Conservation (phyloP, 2,113 vertebrate species). For the Rhizomys pruinosus region DNA sequence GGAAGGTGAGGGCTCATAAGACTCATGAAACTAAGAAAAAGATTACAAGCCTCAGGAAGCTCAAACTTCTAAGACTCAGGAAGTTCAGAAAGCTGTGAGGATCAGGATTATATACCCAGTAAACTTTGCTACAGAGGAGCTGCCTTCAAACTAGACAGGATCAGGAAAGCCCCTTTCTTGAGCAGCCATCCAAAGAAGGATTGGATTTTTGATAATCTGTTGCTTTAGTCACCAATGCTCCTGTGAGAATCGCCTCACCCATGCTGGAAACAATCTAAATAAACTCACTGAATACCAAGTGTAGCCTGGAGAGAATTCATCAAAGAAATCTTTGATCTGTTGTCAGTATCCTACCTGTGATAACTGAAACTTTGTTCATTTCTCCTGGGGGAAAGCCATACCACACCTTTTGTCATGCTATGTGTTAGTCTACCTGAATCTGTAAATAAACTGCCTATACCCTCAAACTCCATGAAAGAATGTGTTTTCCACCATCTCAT, state of each 20-base stretch:
- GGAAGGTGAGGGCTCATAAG: neutral
- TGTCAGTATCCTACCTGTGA: rapidly evolving
- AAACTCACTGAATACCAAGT: neutral
- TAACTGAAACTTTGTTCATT: neutral
- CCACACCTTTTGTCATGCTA: no score
- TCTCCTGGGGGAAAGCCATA: neutral
- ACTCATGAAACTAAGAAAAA: neutral
- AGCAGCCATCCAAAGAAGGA: neutral
- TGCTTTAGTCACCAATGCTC: neutral
- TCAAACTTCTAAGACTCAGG: neutral
- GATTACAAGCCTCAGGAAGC: neutral
- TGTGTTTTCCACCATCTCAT: no score
- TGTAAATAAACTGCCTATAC: neutral
- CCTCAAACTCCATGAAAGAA: neutral
- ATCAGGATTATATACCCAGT: neutral
- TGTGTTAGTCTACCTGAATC: neutral
- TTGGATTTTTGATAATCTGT: neutral
- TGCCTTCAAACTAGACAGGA: neutral
- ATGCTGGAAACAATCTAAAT: no score
- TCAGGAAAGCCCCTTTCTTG: neutral
- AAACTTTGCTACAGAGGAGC: neutral
- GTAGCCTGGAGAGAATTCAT: no score
- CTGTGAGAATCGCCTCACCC: neutral
- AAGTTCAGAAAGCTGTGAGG: neutral
- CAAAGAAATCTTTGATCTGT: neutral